Evolutionary conservation across 2,888 invertebrate genomes (phyloP), one percentile per base, ranked within the genome.

Genomic region (Acrobasis repandana): DNA sequence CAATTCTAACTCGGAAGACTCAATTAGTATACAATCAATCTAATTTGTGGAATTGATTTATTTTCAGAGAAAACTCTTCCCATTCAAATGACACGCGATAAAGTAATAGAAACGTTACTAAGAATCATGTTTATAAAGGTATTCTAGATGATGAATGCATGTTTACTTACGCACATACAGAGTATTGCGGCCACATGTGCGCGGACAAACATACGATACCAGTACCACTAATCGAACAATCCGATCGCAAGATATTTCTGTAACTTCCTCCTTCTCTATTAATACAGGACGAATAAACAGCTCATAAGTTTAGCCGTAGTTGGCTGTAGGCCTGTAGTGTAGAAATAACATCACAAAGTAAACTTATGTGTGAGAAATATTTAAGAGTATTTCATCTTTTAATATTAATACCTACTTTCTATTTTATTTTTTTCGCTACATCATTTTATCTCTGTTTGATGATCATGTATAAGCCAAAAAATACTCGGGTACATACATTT

Each of bases 231-330:
- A 67, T 66, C 58, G 66, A 66, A 66, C 66, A 66, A 63, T 64
- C 43, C 61, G 49, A 60, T 52, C 61, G 64, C 64, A 49, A 66
- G 69, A 67, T 71, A 71, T 71, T 71, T 71, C 69, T 68, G 69
- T 68, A 69, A 67, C 67, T 70, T 71, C 69, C 71, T 67, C 51
- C 65, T 65, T 67, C 63, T 65, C 63, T 61, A 63, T 62, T 63
- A 67, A 65, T 63, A 67, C 58, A 51, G 62, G 43, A 28, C 54
- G 46, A 46, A 67, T 65, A 63, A 66, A 68, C 65, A 64, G 50
- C 62, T 48, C 48, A 18, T 34, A 48, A 47, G 43, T n/a, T 51
- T 51, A n/a, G n/a, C 15, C 34, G 18, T 28, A 28, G 28, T 6
- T 28, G 28, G 6, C 28, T 28, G 8, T 28, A 28, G 28, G 28